These are phyloP conservation scores for Hyperoodon ampullatus DNA, from an alignment of 2,113 vertebrate species.

Conservation along the genomic window DNA sequence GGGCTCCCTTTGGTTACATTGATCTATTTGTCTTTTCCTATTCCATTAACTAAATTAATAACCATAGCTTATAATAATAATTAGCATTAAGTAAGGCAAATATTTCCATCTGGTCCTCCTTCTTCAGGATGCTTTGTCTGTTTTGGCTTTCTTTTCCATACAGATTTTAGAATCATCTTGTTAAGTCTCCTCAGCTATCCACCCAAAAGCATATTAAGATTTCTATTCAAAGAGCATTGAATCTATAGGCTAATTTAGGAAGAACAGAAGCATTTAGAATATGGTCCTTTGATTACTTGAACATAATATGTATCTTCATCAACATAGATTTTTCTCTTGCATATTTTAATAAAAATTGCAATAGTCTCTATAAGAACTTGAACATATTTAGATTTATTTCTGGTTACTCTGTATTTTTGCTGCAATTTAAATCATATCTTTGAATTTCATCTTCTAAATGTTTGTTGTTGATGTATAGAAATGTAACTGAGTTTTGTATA, in stretches of 20 bases:
- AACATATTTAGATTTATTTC: neutral
- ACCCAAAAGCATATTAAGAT: neutral
- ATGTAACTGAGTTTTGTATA: neutral
- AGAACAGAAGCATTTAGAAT: neutral
- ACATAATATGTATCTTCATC: neutral
- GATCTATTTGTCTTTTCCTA: neutral
- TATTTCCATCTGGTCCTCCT: neutral
- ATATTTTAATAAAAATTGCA: neutral
- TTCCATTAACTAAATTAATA: neutral
- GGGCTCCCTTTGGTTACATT: neutral
- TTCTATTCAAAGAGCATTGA: neutral
- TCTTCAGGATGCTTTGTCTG: neutral
- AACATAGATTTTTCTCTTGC: neutral
- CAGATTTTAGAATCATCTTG: neutral
- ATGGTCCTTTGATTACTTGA: neutral
- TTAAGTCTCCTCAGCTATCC: neutral
- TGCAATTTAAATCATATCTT: neutral
- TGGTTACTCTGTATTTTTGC: neutral
- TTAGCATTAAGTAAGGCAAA: neutral
- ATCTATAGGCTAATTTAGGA: neutral
- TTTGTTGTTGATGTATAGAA: neutral
- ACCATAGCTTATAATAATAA: neutral
- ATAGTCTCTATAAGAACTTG: neutral
- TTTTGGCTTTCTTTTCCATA: neutral
- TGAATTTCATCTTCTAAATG: constrained; percentile 27